These are phyloP conservation scores for Enteromius treurensis DNA, from an alignment of 2,797 vertebrate species.

Conservation along the genomic window DNA sequence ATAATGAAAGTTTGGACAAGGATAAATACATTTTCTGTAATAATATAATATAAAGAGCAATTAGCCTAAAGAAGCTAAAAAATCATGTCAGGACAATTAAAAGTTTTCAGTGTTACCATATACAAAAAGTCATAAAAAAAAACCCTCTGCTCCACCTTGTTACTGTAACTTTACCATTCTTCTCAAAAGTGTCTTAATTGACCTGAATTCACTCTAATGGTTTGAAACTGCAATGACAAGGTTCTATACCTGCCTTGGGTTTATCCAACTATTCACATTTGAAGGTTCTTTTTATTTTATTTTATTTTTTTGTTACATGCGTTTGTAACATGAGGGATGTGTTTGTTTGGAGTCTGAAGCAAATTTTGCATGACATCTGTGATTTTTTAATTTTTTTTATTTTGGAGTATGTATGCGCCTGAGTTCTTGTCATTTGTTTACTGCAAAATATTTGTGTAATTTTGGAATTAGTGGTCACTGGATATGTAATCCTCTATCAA, in stretches of 20 bases:
- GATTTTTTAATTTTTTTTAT: neutral
- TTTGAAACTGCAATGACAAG: neutral
- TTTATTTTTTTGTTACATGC: neutral
- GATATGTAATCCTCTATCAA: constrained; percentile 41
- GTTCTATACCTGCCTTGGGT: no score
- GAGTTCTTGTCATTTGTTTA: constrained; percentile 34
- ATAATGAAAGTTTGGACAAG: neutral
- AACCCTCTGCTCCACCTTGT: neutral
- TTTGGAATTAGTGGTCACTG: constrained; percentile 45
- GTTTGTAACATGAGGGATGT: neutral
- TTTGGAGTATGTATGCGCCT: neutral
- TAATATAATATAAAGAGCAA: neutral
- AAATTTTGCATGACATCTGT: neutral
- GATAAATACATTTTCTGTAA: neutral
- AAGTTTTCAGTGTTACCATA: neutral
- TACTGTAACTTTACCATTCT: neutral
- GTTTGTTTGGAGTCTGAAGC: constrained; percentile 1
- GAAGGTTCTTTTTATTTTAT: neutral
- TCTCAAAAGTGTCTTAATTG: neutral
- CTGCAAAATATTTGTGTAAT: constrained; percentile 28
- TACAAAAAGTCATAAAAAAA: no score
- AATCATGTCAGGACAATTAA: neutral
- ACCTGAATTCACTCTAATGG: neutral
- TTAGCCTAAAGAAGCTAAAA: neutral
- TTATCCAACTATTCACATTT: neutral